A percentile compares a stretch with the other conserved stretches of the same genome.
Conservation (phyloP, 1,140 invertebrate genomes). For the Antheraea mylitta region DNA sequence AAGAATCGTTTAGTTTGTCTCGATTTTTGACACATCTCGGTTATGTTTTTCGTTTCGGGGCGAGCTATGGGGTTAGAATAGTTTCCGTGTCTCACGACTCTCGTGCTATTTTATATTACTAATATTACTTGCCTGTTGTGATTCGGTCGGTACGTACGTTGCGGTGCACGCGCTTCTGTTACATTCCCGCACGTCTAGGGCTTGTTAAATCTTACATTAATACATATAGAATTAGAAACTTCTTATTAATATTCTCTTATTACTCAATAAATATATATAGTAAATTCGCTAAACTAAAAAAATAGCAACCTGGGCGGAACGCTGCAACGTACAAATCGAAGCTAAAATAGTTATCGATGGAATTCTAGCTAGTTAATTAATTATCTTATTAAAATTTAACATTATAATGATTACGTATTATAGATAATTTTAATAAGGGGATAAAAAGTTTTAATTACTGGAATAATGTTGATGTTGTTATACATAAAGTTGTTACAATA, state of each 20-base stretch:
- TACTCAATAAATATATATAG: too few species aligned
- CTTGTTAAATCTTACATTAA: background rate
- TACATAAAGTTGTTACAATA: constrained; percentile 79
- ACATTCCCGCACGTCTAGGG: too few species aligned
- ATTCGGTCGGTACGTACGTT: background rate
- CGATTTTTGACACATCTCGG: background rate
- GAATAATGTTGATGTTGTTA: constrained; percentile 78
- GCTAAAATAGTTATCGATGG: constrained; percentile 45
- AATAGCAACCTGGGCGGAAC: background rate
- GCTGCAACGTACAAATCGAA: constrained; percentile 6
- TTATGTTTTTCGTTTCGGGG: constrained; percentile 14
- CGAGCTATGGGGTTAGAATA: constrained; percentile 31
- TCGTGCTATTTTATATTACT: background rate
- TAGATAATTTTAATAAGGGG: constrained; percentile 48
- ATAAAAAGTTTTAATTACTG: constrained; percentile 41
- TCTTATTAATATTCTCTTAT: too few species aligned
- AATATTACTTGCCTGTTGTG: constrained; percentile 1
- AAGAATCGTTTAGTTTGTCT: constrained; percentile 14
- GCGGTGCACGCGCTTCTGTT: too few species aligned
- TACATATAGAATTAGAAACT: background rate
- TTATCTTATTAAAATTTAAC: constrained; percentile 33
- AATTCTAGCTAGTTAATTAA: constrained; percentile 60
- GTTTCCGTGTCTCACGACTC: background rate
- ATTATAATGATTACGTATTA: constrained; percentile 53
- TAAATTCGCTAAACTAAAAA: too few species aligned